Evolutionary conservation across 1,140 invertebrate species (phyloP).

Genomic region (Geopemphigus sp.): DNA sequence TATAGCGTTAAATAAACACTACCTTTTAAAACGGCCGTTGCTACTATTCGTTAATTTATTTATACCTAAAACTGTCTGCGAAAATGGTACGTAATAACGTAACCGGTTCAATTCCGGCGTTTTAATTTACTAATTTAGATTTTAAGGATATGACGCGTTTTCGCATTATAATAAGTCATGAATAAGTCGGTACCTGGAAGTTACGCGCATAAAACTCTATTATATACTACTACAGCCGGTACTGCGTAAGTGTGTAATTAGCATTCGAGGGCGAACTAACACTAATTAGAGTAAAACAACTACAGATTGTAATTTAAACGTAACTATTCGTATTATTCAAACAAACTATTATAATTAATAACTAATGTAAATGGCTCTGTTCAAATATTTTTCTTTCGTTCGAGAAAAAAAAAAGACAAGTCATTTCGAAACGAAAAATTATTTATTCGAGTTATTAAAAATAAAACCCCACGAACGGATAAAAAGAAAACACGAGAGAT

Average conservation of each 20-base stretch:
- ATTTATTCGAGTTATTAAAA: no score
- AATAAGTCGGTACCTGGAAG: not conserved
- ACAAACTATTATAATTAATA: constrained; percentile 17
- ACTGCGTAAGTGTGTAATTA: not conserved
- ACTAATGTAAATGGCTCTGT: not conserved
- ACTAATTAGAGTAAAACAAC: not conserved
- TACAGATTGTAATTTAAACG: not conserved
- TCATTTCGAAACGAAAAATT: constrained; percentile 1
- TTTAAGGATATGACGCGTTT: not conserved
- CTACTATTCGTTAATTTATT: not conserved
- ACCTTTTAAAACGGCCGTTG: not conserved
- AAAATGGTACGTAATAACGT: not conserved
- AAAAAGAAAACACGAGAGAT: no score
- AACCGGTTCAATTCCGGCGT: not conserved
- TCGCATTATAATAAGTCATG: not conserved
- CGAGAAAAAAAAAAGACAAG: not conserved
- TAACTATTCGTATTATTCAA: not conserved
- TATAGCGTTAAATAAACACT: not conserved
- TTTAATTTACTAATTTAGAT: not conserved
- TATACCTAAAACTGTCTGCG: not conserved
- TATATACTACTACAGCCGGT: not conserved
- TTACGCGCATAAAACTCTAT: not conserved
- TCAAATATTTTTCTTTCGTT: not conserved
- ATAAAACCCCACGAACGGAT: no score
- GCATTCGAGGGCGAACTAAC: not conserved